Base-by-base conservation (phyloP, 53 echinoderm and acorn worm genomes). In the Stichopus horrens region DNA sequence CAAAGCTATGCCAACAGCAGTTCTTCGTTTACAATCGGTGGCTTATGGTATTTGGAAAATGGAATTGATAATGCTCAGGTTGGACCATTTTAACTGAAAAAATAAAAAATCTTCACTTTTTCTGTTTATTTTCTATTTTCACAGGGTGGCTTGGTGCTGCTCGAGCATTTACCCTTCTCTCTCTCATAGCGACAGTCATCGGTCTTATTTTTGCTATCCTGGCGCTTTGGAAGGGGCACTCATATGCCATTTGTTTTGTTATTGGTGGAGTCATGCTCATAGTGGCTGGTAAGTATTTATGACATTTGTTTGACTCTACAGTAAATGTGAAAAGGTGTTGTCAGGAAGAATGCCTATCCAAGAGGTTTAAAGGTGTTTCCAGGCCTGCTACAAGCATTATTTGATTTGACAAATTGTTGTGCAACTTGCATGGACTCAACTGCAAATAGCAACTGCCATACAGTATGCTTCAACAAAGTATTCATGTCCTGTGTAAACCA, bases 81-180 rank as follows among this genome's bases (percentile, higher is more conserved):
- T 37, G 37, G 37, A 37, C 37, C 37, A 37, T 37, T 37, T 37
- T 37, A 37, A 37, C 37, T 37, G 37, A 37, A 37, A 37, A 37
- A 37, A 37, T 1, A 37, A 37, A 37, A 37, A 37, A 37, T 1
- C 37, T 37, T 37, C 37, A 37, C 37, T 37, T 37, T 37, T 37
- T 37, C 1, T 37, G 37, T 37, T 37, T 37, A 23, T 86, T 63
- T 56, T 76, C 21, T 18, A 11, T 60, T 56, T 63, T 63, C 86
- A n/a, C 86, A 96, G 96, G 73, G 37, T 94, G 96, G 93, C 56
- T 93, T 73, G 74, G 85, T 9, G 83, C 93, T 4, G 90, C 92
- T 19, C 21, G 82, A 88, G 93, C 94, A 37, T 89, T 92, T 89
- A 93, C 92, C 7, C 14, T 94, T 7, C 16, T 90, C 7, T 77